Conservation (phyloP, 2,113 vertebrate species). For the Proteles cristata region DNA sequence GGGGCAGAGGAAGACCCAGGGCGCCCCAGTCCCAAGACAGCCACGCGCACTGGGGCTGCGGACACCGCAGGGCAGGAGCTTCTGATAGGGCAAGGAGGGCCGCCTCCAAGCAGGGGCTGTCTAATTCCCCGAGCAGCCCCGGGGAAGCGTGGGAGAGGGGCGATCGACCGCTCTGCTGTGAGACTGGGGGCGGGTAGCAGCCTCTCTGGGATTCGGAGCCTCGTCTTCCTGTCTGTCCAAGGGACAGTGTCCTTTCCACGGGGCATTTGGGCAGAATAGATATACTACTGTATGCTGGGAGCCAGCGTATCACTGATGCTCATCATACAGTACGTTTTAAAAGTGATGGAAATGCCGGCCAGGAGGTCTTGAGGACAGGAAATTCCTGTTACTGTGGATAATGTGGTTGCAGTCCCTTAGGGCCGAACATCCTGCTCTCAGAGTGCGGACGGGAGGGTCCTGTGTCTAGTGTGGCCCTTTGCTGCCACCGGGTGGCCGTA, state of each 20-base stretch:
- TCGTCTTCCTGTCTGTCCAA: not conserved
- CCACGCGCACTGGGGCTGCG: too few species aligned
- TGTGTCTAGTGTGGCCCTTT: not conserved
- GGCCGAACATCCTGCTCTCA: not conserved
- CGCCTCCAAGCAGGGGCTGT: not conserved
- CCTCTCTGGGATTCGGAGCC: not conserved
- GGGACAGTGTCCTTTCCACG: not conserved
- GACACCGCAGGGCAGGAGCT: not conserved
- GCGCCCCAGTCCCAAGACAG: not conserved
- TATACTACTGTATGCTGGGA: not conserved
- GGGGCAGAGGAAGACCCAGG: not conserved
- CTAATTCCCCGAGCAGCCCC: not conserved
- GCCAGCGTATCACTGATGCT: not conserved
- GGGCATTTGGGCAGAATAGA: not conserved
- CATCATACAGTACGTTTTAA: not conserved
- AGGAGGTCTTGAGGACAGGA: not conserved
- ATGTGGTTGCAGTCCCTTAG: not conserved
- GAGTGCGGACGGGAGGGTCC: not conserved
- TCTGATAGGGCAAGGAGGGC: not conserved
- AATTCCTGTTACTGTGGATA: not conserved
- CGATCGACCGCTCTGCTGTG: not conserved
- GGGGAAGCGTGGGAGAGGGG: not conserved
- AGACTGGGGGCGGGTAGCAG: not conserved
- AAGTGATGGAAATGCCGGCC: not conserved
- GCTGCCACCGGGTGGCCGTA: constrained; percentile 63